These are phyloP conservation scores for Helicoverpa armigera DNA, from an alignment of 1,140 invertebrate genomes.

Conservation along the genomic window DNA sequence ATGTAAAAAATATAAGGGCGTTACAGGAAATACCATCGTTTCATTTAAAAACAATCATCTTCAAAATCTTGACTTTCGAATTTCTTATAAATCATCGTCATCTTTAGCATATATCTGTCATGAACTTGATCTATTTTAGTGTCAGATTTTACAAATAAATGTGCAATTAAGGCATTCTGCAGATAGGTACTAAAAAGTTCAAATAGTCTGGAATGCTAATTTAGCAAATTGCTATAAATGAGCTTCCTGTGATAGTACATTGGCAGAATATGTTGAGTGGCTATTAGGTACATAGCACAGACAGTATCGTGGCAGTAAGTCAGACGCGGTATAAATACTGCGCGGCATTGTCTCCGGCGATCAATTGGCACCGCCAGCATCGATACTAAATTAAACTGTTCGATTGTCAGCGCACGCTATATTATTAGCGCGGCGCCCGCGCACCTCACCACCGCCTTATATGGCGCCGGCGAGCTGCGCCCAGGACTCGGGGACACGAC, in stretches of 20 bases:
- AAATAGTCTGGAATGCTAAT: not conserved
- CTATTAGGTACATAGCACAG: too few species aligned
- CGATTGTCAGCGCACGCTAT: conserved; percentile 41
- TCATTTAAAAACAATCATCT: not conserved
- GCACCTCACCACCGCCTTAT: conserved; percentile 18
- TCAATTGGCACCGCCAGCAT: conserved; percentile 22
- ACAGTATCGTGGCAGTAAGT: too few species aligned
- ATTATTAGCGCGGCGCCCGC: conserved; percentile 1
- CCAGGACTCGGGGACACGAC: not conserved
- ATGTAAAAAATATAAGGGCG: conserved; percentile 49
- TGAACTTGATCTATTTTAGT: too few species aligned
- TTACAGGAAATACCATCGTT: conserved; percentile 31
- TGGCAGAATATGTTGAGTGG: not conserved
- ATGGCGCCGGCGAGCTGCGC: not conserved
- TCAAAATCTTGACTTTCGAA: too few species aligned
- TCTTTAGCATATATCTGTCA: too few species aligned
- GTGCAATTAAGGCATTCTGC: not conserved
- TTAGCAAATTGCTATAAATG: not conserved
- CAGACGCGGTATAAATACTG: not conserved
- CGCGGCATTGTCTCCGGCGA: conserved; percentile 15
- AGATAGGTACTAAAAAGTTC: not conserved
- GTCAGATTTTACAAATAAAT: too few species aligned
- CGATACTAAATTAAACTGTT: conserved; percentile 47
- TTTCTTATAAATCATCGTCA: too few species aligned
- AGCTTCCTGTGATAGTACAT: not conserved